Evolutionary conservation across 2,113 vertebrate species (phyloP), one percentile per base, ranked within the genome.

Genomic region (Phyllostomus discolor): DNA sequence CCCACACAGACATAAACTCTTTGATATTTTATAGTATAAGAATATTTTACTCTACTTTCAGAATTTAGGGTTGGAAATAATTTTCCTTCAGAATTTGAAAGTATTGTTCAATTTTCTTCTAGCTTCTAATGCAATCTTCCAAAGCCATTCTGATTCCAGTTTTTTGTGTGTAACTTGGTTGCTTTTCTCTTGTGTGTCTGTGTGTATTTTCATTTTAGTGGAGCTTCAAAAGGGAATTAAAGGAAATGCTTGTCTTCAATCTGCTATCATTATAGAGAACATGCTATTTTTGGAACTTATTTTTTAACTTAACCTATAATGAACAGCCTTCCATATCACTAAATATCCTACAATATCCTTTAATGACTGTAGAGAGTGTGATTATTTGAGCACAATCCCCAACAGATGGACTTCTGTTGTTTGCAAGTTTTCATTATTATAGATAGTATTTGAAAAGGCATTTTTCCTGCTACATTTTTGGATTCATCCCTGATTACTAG

Each of bases 51-150:
- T 70, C 41, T 89, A 91, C 16, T 48, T 64, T 93, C 57, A 94
- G 73, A 91, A 64, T 82, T 92, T 43, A 90, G 75, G 52, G 14
- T 83, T 80, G 43, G 66, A 70, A 94, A 80, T 80, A 28, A 48
- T 26, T 94, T 91, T 89, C 41, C 57, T 91, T 89, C 12, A 91
- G 66, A 73, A 93, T 88, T 91, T 91, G 69, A 84, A 80, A 90
- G 26, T 9, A 46, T 76, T 46, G 16, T 14, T 89, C 33, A 52
- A 1, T 78, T 89, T 80, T 72, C 38, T n/a, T 66, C 31, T 83
- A n/a, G n/a, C 20, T 82, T 86, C 14, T 28, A n/a, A 4, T 24
- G n/a, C 10, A 52, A 31, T 12, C 52, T 17, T 38, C 50, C 78
- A 80, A 57, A 38, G 33, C 15, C n/a, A 33, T 41, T 57, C 20